Base-by-base conservation (phyloP, 2,888 invertebrate genomes). In the Charanyca ferruginea region DNA sequence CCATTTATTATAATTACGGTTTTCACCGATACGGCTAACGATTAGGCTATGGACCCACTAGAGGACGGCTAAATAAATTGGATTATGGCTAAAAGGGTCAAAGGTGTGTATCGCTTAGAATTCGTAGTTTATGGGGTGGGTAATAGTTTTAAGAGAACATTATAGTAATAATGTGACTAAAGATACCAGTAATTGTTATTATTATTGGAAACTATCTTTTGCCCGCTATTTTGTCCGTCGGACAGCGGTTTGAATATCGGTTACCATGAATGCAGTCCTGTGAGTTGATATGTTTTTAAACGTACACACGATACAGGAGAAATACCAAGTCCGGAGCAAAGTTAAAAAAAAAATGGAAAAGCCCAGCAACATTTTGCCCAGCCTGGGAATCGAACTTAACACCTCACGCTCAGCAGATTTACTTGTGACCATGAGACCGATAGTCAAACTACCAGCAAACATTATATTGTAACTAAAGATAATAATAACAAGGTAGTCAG, bases 1-100 rank as follows among this genome's bases (percentile, higher is more conserved):
- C 69, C 69, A 75, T 83, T 80, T 62, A 60, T 83, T 75, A 81
- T 81, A 82, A 83, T 82, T 81, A 83, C 74, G 60, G 66, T 58
- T 64, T 62, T 52, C 64, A 64, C 55, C 66, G 73, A 66, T 72
- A 69, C 66, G 47, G 55, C 58, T 65, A 65, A 57, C 49, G 52
- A 57, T 79, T 63, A 60, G 53, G 71, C 65, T 63, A 57, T 80
- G 51, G 20, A 59, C 54, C 23, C 22, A 77, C 49, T 49, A 44
- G 45, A 35, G 62, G 11, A n/a, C 38, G 49, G 57, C 66, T 52
- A 25, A 58, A 71, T 66, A 75, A 71, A 71, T 70, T 62, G 42
- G 44, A 65, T 69, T 55, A 62, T 42, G 6, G 47, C 45, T 73
- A 54, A 66, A 72, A 57, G 61, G 74, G 58, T 73, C 58, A 42